Conservation (phyloP, 1,140 invertebrate genomes). For the Cataglyphis hispanica region DNA sequence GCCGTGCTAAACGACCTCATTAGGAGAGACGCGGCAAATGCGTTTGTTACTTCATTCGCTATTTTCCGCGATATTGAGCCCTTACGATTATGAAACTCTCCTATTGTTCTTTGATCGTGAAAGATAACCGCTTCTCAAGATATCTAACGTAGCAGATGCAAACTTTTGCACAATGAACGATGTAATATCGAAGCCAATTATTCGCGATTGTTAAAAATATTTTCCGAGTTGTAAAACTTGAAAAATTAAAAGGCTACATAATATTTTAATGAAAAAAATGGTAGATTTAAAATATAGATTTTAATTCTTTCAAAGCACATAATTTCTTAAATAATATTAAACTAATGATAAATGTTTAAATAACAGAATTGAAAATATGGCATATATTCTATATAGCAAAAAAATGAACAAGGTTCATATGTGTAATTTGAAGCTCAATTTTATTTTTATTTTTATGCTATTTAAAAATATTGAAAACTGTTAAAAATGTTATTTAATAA, state of each 20-base stretch:
- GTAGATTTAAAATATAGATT: neutral
- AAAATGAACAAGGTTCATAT: neutral
- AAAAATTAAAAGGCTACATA: neutral
- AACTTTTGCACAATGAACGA: conserved; percentile 60
- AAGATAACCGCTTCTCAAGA: conserved; percentile 57
- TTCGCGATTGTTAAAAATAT: conserved; percentile 49
- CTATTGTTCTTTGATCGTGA: conserved; percentile 70
- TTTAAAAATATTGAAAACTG: conserved; percentile 31
- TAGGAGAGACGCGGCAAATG: conserved; percentile 72
- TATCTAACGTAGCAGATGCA: conserved; percentile 61
- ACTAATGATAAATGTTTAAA: neutral
- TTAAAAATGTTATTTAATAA: conserved; percentile 39
- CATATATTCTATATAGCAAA: neutral
- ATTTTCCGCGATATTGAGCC: conserved; percentile 71
- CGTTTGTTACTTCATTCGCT: conserved; percentile 73
- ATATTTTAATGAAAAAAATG: neutral
- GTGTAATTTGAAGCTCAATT: neutral
- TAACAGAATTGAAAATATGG: neutral
- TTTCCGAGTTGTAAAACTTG: neutral
- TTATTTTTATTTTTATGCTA: neutral
- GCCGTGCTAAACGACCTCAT: conserved; percentile 77
- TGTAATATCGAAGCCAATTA: conserved; percentile 64
- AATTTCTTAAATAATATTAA: conserved; percentile 1
- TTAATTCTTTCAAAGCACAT: neutral
- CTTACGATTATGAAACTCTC: conserved; percentile 70